Percentiles rank a stretch among this genome's conserved stretches.
Evolutionary conservation across 2,888 invertebrate genomes (phyloP).

Genomic region (Stegophylla sp.): DNA sequence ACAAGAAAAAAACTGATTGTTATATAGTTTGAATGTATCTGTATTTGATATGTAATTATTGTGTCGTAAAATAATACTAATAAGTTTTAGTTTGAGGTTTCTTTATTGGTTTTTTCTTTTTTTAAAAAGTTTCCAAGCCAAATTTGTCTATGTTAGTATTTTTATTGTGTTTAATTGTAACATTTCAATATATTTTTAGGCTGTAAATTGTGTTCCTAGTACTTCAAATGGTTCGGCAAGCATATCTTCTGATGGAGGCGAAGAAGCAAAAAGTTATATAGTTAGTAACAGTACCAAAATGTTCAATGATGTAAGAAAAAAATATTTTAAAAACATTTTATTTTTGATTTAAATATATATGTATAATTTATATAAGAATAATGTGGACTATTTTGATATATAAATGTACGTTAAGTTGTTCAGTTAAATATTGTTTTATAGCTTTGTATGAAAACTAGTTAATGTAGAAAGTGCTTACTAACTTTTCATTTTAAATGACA

Average conservation of each 20-base stretch:
- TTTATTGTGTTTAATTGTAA: not conserved
- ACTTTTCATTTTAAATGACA: too few relatives aligned
- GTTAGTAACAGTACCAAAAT: not conserved
- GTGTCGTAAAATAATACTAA: too few relatives aligned
- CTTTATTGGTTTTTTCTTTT: too few relatives aligned
- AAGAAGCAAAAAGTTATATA: not conserved
- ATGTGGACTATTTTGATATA: not conserved
- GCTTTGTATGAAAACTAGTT: not conserved
- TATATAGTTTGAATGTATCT: too few relatives aligned
- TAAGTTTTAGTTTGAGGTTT: too few relatives aligned
- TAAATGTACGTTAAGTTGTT: not conserved
- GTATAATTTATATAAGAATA: too few relatives aligned
- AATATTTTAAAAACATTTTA: not conserved
- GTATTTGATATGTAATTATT: too few relatives aligned
- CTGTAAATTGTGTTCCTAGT: constrained; percentile 20
- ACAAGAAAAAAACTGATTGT: too few relatives aligned
- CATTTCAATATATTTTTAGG: constrained; percentile 25
- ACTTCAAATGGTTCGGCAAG: constrained; percentile 24
- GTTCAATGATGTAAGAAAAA: constrained; percentile 29
- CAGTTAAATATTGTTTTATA: not conserved
- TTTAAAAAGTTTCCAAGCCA: too few relatives aligned
- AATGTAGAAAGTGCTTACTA: not conserved
- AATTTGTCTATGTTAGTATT: not conserved
- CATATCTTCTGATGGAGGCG: not conserved
- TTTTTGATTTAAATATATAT: too few relatives aligned